Conservation (phyloP, 2,888 invertebrate genomes). For the Mantis religiosa region DNA sequence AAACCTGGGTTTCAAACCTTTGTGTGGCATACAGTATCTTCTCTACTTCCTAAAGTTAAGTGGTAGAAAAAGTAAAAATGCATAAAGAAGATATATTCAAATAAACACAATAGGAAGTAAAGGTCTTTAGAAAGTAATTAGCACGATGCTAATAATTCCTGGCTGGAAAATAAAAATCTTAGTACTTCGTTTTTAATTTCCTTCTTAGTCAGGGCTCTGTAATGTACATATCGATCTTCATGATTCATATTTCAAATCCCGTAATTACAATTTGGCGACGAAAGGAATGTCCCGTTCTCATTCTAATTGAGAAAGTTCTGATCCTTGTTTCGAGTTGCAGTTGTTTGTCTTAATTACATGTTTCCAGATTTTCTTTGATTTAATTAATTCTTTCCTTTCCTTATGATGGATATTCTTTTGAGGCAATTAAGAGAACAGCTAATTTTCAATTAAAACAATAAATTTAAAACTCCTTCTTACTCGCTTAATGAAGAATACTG, state of each 20-base stretch:
- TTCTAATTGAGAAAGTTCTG: background rate
- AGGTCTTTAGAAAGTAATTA: background rate
- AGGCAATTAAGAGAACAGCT: background rate
- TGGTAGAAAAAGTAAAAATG: background rate
- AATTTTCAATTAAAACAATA: background rate
- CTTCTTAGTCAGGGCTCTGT: background rate
- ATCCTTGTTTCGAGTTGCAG: background rate
- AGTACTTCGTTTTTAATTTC: background rate
- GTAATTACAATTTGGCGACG: background rate
- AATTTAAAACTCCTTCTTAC: background rate
- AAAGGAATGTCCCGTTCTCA: background rate
- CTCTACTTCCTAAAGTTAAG: background rate
- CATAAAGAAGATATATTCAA: background rate
- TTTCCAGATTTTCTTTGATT: background rate
- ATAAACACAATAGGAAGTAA: background rate
- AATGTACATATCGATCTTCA: background rate
- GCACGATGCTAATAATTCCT: background rate
- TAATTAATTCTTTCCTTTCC: background rate
- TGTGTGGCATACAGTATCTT: too few species aligned
- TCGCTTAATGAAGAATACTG: background rate
- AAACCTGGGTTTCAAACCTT: too few species aligned
- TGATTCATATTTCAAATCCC: background rate
- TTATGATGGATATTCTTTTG: background rate
- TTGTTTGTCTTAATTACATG: background rate
- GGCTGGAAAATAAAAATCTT: background rate